Evolutionary conservation across 2,113 vertebrate species (phyloP), one percentile per base, ranked within the genome.

Genomic region (Sitta europaea): DNA sequence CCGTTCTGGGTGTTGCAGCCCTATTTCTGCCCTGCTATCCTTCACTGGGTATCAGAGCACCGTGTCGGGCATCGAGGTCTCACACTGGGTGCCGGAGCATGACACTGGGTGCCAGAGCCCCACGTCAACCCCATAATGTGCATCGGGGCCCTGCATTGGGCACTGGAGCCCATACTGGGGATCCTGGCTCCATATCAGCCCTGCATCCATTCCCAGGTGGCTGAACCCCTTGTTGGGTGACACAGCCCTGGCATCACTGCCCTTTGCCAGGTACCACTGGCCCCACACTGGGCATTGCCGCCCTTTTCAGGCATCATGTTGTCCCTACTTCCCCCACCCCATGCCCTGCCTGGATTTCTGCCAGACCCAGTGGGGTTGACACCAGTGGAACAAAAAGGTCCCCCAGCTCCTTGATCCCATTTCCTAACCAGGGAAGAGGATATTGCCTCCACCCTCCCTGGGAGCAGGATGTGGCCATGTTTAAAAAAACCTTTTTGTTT

Each of bases 261-360:
- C 76, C 59, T 51, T 73, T 1, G 1, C 28, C 7, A 2, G 42
- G 47, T 35, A 12, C 27, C 11, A 2, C 18, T 74, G 80, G 40
- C 58, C 59, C 31, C 54, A 29, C 15, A 8, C 14, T 0, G 1
- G 43, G 45, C 47, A 70, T 6, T 4, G 6, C 33, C 6, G 3
- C 31, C 58, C 9, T 0, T 12, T 14, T 12, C 35, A 27, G 72
- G 61, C 48, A 42, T 28, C 1, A 1, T 2, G 1, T 57, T 67
- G n/a, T 28, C 70, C 58, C 75, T 4, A 1, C 33, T 36, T 11
- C 8, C 38, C 7, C 38, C 1, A 0, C 28, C 4, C 65, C 2
- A 0, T 66, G 65, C 45, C 47, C 61, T 25, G 66, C 42, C 23
- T 31, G 63, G 73, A 59, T 72, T 89, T 63, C 33, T 68, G 67